Evolutionary conservation across 1,140 invertebrate genomes (phyloP), one percentile per base, ranked within the genome.

Genomic region (Sarcophaga peregrina): DNA sequence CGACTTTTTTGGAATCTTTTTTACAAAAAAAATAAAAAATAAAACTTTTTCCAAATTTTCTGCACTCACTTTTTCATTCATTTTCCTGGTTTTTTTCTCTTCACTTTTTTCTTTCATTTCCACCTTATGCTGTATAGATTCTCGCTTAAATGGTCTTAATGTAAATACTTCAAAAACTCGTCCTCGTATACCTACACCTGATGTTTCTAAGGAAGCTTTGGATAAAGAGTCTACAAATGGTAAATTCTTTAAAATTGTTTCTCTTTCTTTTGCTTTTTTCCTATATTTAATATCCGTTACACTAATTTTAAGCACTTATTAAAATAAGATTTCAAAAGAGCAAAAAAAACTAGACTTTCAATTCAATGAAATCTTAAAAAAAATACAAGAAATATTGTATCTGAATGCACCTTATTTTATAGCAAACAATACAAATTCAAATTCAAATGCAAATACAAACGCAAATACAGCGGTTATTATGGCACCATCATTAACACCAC

Each of bases 121-220:
- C 8, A 20, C 11, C 82, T 37, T 48, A 72, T 20, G 54, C 54
- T 20, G 46, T 54, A 47, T 83, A 90, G 89, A 90, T 85, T 88
- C 89, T 25, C 89, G 86, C 72, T 83, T 90, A 82, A 95, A 95
- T 88, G 93, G 93, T n/a, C 90, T 92, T 0, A 93, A 93, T 68
- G 92, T 94, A 6, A 93, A 94, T 17, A 93, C 93, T 13, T 90
- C 95, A 81, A 94, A 95, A 86, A 95, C 95, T 85, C 92, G 96
- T 75, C 96, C 96, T 1, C 92, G 96, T 72, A 96, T 97, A 82
- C 96, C 96, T 46, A 97, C 96, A 4, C 96, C 96, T 0, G 96
- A 97, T 88, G 95, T 96, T 1, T 94, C 95, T 13, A 96, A 95
- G 89, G 95, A 96, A 88, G 92, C 94, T 9, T 91, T 93, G 52